These are phyloP conservation scores for Phocides pigmalion DNA, from an alignment of 1,140 invertebrate species.

Conservation along the genomic window DNA sequence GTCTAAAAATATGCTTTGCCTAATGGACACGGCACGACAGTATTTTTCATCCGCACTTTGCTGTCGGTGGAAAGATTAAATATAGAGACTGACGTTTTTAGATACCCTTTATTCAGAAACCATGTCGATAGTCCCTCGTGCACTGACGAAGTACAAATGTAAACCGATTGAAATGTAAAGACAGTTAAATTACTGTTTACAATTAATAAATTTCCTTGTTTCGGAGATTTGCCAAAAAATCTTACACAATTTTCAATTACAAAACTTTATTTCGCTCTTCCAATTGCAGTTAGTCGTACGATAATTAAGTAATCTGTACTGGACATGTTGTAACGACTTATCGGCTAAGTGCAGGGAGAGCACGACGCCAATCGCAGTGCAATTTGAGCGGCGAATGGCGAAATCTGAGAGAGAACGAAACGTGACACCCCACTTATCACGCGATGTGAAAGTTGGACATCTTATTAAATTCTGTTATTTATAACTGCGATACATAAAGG, in stretches of 20 bases:
- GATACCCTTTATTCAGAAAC: constrained; percentile 55
- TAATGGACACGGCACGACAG: constrained; percentile 76
- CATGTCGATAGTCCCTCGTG: constrained; percentile 37
- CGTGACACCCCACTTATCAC: constrained; percentile 76
- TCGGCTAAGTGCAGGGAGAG: constrained; percentile 51
- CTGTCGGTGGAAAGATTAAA: constrained; percentile 71
- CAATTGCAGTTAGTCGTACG: constrained; percentile 16
- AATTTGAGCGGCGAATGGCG: constrained; percentile 71
- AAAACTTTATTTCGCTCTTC: constrained; percentile 19
- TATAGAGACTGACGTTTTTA: constrained; percentile 75
- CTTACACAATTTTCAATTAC: background rate
- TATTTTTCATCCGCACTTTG: constrained; percentile 61
- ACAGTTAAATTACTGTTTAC: background rate
- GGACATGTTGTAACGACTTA: constrained; percentile 42
- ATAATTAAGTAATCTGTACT: constrained; percentile 36
- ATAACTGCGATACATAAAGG: constrained; percentile 46
- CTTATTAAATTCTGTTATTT: constrained; percentile 69
- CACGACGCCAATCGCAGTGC: constrained; percentile 55
- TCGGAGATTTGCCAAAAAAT: constrained; percentile 3
- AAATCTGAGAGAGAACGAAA: constrained; percentile 73
- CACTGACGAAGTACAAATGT: constrained; percentile 1
- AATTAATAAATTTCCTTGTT: background rate
- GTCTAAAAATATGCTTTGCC: constrained; percentile 76
- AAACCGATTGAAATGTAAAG: background rate
- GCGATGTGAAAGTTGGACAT: constrained; percentile 69